Conservation (phyloP, 2,888 invertebrate genomes). For the Timema podura region DNA sequence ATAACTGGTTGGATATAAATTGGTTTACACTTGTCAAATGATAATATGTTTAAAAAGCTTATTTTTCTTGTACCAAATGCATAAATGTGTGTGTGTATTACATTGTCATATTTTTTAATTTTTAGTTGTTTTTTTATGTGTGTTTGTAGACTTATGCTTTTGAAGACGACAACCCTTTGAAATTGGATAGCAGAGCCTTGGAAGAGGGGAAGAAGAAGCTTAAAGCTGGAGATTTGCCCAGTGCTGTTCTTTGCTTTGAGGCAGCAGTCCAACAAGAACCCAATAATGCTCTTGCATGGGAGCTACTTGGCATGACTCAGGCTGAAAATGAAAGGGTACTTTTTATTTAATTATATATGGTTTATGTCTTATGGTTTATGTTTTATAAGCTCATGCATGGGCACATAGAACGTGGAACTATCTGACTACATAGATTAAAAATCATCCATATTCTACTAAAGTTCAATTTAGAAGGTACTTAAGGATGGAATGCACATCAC, state of each 20-base stretch:
- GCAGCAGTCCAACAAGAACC: slow-evolving; percentile 84
- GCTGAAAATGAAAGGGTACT: slow-evolving; percentile 91
- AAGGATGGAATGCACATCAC: too few relatives aligned
- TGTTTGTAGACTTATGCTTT: slow-evolving; percentile 66
- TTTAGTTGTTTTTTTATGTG: too few relatives aligned
- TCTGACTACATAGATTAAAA: background rate
- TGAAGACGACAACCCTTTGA: slow-evolving; percentile 81
- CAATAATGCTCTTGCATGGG: slow-evolving; percentile 79
- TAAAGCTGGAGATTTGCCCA: slow-evolving; percentile 84
- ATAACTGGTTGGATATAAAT: too few relatives aligned
- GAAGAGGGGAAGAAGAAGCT: slow-evolving; percentile 81
- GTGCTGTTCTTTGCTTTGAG: slow-evolving; percentile 95
- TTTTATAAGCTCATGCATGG: slow-evolving; percentile 1
- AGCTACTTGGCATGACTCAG: slow-evolving; percentile 83
- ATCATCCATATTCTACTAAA: too few relatives aligned
- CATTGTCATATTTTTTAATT: too few relatives aligned
- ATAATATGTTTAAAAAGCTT: too few relatives aligned
- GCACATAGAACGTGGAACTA: background rate
- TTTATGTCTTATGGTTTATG: too few relatives aligned
- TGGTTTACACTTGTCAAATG: too few relatives aligned
- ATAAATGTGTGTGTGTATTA: too few relatives aligned
- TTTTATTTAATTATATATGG: slow-evolving; percentile 5
- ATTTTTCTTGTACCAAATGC: too few relatives aligned
- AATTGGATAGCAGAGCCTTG: slow-evolving; percentile 70
- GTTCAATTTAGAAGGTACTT: too few relatives aligned